Evolutionary conservation across 2,797 vertebrate species (phyloP).

Genomic region (Lates japonicus): DNA sequence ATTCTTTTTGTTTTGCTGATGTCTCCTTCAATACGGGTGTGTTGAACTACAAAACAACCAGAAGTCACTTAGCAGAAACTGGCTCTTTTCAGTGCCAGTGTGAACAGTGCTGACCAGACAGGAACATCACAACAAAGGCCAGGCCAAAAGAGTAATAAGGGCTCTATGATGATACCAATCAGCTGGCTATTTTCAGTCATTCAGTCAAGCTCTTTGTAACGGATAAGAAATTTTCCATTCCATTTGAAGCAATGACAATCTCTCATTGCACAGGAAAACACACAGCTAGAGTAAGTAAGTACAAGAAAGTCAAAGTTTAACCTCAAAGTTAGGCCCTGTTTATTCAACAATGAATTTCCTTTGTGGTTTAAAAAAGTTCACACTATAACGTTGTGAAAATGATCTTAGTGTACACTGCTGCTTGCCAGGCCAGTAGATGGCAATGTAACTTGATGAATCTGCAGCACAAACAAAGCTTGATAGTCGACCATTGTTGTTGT

Average conservation of each 20-base stretch:
- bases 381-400: too few species aligned
- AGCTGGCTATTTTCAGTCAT: constrained; percentile 40
- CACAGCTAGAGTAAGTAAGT: background rate
- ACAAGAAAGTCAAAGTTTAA: background rate
- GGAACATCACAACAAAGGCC: constrained; percentile 36
- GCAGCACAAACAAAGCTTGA: too few species aligned
- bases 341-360: too few species aligned
- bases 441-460: too few species aligned
- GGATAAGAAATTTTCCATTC: constrained; percentile 31
- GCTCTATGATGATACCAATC: constrained; percentile 44
- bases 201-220: constrained; percentile 33
- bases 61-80: constrained; percentile 48
- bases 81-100: constrained; percentile 42
- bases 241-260: background rate
- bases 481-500: too few species aligned
- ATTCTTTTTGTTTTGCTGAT: constrained; percentile 47
- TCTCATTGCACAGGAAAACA: background rate
- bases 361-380: too few species aligned
- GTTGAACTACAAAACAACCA: constrained; percentile 45
- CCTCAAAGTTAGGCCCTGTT: background rate
- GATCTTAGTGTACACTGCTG: too few species aligned
- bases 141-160: constrained; percentile 39
- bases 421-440: too few species aligned
- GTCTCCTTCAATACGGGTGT: constrained; percentile 60
- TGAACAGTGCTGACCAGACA: constrained; percentile 50